Percentiles rank a stretch among this genome's conserved stretches.
phyloP scores from a whole-genome alignment of 2,888 invertebrate species.

The Subacronicta megacephala region DNA sequence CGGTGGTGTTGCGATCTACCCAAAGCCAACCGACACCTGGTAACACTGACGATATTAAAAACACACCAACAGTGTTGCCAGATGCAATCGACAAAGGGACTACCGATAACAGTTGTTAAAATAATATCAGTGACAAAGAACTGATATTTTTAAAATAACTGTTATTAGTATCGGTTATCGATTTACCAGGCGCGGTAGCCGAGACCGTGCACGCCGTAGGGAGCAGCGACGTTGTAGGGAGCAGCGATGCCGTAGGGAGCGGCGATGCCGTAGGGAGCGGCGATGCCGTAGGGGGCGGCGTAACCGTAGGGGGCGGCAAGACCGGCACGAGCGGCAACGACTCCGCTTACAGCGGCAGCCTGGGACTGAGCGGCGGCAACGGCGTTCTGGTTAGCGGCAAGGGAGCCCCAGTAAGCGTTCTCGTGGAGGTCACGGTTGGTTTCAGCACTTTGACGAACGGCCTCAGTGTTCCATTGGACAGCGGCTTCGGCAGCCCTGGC shows the following conservation, averaged over 20 bases:
- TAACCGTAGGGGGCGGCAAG: conserved; percentile 38
- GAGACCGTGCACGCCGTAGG: conserved; percentile 44
- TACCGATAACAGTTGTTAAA: conserved; percentile 45
- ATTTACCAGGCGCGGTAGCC: conserved; percentile 78
- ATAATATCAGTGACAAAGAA: conserved; percentile 40
- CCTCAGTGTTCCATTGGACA: conserved; percentile 78
- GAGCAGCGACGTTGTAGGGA: conserved; percentile 39
- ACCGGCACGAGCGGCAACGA: conserved; percentile 60
- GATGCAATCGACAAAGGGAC: conserved; percentile 55
- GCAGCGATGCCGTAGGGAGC: conserved; percentile 56
- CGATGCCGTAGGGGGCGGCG: conserved; percentile 50
- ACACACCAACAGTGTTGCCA: conserved; percentile 57
- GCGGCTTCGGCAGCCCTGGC: conserved; percentile 81
- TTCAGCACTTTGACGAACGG: conserved; percentile 75
- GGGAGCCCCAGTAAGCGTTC: conserved; percentile 83
- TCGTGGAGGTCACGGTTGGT: conserved; percentile 80
- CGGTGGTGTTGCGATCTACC: conserved; percentile 59
- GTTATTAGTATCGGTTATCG: conserved; percentile 38
- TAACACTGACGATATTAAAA: conserved; percentile 53
- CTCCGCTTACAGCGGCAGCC: conserved; percentile 79
- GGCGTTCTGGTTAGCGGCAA: conserved; percentile 81
- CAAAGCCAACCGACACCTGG: conserved; percentile 54
- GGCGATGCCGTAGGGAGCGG: conserved; percentile 48
- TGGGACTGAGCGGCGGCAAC: conserved; percentile 85
- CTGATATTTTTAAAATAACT: conserved; percentile 42